Evolutionary conservation across 2,113 vertebrate genomes (phyloP).

Genomic region (Eleginops maclovinus): DNA sequence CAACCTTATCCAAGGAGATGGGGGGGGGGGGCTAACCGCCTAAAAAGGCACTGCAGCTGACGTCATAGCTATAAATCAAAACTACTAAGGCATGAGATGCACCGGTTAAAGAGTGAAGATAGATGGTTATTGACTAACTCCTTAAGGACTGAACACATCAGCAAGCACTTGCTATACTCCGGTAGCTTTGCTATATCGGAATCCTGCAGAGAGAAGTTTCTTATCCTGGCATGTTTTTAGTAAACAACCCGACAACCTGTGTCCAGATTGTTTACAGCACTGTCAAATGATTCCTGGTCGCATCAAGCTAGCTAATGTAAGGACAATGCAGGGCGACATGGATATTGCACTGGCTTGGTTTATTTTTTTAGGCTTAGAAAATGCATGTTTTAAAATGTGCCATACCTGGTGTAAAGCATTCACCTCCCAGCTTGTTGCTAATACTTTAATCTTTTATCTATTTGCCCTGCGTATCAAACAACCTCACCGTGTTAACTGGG

Average conservation of each 20-base stretch:
- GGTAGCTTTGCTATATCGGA: neutral
- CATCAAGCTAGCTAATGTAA: slow-evolving; percentile 39
- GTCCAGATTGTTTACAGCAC: slow-evolving; percentile 45
- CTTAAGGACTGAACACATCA: slow-evolving; percentile 15
- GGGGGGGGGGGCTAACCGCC: slow-evolving; percentile 41
- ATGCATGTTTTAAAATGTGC: neutral
- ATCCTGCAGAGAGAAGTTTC: slow-evolving; percentile 16
- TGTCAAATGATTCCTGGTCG: slow-evolving; percentile 50
- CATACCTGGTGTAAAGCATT: slow-evolving; percentile 21
- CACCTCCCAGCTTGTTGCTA: slow-evolving; percentile 49
- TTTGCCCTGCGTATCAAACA: slow-evolving; percentile 58
- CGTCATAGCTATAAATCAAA: slow-evolving; percentile 50
- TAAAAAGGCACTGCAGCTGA: slow-evolving; percentile 56
- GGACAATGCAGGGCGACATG: slow-evolving; percentile 54
- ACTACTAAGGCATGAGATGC: slow-evolving; percentile 33
- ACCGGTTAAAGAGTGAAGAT: slow-evolving; percentile 2
- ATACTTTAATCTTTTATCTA: slow-evolving; percentile 61
- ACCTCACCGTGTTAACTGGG: slow-evolving; percentile 27
- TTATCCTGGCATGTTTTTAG: slow-evolving; percentile 29
- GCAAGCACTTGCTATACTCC: slow-evolving; percentile 4
- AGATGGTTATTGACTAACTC: slow-evolving; percentile 14
- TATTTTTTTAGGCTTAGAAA: neutral
- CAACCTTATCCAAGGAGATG: slow-evolving; percentile 46
- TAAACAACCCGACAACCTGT: slow-evolving; percentile 42
- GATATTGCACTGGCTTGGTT: neutral